Base-by-base conservation (phyloP, 2,797 vertebrate genomes). In the Typhlichthys subterraneus region DNA sequence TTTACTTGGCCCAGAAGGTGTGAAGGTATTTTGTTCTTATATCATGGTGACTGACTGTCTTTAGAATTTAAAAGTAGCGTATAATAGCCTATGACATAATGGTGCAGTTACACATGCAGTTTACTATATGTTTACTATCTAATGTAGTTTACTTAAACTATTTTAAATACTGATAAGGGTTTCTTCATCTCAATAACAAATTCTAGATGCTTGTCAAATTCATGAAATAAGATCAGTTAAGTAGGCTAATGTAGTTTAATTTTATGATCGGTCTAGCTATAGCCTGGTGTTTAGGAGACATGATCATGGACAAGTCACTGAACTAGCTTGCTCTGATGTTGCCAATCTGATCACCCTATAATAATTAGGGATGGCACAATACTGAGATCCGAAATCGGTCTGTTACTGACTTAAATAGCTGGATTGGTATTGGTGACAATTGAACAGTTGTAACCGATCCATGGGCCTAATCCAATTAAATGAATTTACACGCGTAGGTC, bases 301-400 rank as follows among this genome's bases (percentile, higher is more conserved):
- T 83, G 84, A 89, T 86, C 89, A 88, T 87, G 84, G 87, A 81
- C 80, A 50, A 77, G 64, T 66, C 62, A 64, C 58, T 80, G 79
- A 29, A 29, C 82, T 59, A 48, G 58, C 72, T 76, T 48, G 73
- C 77, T 83, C 81, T 68, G 19, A 60, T 73, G 77, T 82, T 70
- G 12, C 83, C 77, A 63, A 70, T 80, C 67, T 80, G 78, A 76
- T 81, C 84, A 87, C 85, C 83, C 70, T 65, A 52, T 4, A 29
- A 29, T 29, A 29, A 29, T 29, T 29, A 29, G 23, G 23, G 4
- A 29, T 29, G 23, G 23, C 23, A 29, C 23, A 4, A 29, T 29
- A 29, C 23, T 29, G 23, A 29, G 23, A 29, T 29, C 23, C 3
- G 23, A 29, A 29, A 29, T 29, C 23, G 23, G 23, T 29, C 4